These are phyloP conservation scores for Cyrtodaria siliqua DNA, from an alignment of 2,888 invertebrate species.

Conservation along the genomic window DNA sequence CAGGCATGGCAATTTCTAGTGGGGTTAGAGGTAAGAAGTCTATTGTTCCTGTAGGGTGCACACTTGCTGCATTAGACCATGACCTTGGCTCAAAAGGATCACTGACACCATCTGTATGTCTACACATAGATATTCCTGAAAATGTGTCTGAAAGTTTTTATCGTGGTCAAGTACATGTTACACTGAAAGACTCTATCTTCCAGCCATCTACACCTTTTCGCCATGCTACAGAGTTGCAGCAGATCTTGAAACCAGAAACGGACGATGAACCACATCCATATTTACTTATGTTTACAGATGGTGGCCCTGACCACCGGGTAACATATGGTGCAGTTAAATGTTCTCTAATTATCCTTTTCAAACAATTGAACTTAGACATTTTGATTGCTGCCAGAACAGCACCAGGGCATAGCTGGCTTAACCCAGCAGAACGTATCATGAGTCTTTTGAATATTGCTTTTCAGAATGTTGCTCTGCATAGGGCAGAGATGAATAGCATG, in stretches of 20 bases:
- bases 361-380: constrained; percentile 16
- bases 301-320: constrained; percentile 29
- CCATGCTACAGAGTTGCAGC: constrained; percentile 23
- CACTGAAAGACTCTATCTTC: constrained; percentile 55
- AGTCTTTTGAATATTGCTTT: constrained; percentile 48
- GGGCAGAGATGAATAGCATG: constrained; percentile 28
- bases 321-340: constrained; percentile 29
- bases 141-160: constrained; percentile 46
- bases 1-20: constrained; percentile 25
- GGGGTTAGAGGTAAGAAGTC: constrained; percentile 60
- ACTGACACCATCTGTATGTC: constrained; percentile 59
- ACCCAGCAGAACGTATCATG: constrained; percentile 64
- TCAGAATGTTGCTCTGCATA: constrained; percentile 50
- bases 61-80: constrained; percentile 53
- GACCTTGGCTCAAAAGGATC: constrained; percentile 48
- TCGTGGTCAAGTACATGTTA: constrained; percentile 48
- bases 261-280: constrained; percentile 8
- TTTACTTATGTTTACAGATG: constrained; percentile 29
- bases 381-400: constrained; percentile 46
- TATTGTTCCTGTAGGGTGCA: constrained; percentile 34
- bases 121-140: constrained; percentile 51
- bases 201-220: constrained; percentile 31
- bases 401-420: constrained; percentile 56
- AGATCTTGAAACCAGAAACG: constrained; percentile 13
- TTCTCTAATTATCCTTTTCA: constrained; percentile 28